Evolutionary conservation across 2,888 invertebrate species (phyloP).

Genomic region (Xestia xanthographa): DNA sequence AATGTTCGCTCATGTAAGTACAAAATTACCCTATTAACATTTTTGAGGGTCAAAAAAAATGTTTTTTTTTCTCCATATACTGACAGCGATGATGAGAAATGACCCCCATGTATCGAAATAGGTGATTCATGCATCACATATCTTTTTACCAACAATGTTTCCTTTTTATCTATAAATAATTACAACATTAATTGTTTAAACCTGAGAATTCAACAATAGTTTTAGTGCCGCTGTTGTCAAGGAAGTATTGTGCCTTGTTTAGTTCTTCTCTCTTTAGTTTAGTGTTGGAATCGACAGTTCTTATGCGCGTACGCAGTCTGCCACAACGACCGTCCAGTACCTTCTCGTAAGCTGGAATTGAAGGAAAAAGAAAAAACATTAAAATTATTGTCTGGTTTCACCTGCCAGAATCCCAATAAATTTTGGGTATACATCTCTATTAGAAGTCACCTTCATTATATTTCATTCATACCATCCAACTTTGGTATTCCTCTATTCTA

Average conservation of each 20-base stretch:
- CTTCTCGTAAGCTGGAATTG: slow-evolving; percentile 84
- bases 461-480: background rate
- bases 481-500: background rate
- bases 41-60: background rate
- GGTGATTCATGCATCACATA: slow-evolving; percentile 5
- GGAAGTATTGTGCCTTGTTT: slow-evolving; percentile 82
- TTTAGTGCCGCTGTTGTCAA: slow-evolving; percentile 77
- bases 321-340: slow-evolving; percentile 85
- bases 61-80: background rate
- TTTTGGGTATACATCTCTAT: background rate
- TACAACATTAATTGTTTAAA: slow-evolving; percentile 32
- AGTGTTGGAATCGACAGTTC: slow-evolving; percentile 77
- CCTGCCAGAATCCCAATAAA: background rate
- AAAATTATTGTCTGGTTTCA: background rate
- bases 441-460: background rate
- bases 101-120: background rate
- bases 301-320: slow-evolving; percentile 84
- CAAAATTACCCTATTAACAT: background rate
- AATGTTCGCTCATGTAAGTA: background rate
- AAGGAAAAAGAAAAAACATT: slow-evolving; percentile 6
- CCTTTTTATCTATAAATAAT: background rate
- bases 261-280: slow-evolving; percentile 83
- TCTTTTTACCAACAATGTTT: background rate
- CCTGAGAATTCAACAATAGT: slow-evolving; percentile 80
- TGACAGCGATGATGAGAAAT: background rate